Evolutionary conservation across 2,113 vertebrate genomes (phyloP).

Genomic region (Sander vitreus): DNA sequence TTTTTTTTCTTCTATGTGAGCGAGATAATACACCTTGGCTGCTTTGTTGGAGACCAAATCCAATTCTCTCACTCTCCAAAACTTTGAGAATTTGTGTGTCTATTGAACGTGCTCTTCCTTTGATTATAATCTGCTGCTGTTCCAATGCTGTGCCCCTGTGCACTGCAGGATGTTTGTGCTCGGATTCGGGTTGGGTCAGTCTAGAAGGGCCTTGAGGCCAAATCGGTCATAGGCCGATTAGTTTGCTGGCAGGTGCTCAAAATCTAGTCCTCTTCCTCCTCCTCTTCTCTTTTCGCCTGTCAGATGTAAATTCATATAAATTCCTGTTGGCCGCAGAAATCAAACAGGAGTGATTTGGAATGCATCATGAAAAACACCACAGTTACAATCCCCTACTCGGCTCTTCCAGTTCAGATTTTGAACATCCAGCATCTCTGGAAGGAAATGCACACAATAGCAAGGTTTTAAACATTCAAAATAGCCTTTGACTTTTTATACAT

Average conservation of each 20-base stretch:
- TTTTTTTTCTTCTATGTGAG: constrained; percentile 4
- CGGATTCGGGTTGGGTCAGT: constrained; percentile 22
- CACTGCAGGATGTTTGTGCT: constrained; percentile 40
- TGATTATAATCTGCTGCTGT: constrained; percentile 17
- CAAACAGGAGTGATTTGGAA: constrained; percentile 19
- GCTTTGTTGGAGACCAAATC: constrained; percentile 12
- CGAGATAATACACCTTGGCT: constrained; percentile 1
- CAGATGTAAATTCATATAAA: constrained; percentile 44
- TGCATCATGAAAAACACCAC: background rate
- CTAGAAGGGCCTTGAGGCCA: constrained; percentile 43
- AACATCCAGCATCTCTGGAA: background rate
- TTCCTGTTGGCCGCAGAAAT: background rate
- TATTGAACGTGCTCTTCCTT: background rate
- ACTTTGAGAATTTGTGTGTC: background rate
- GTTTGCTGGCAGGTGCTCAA: constrained; percentile 55
- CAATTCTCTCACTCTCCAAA: background rate
- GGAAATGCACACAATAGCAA: background rate
- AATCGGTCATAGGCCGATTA: constrained; percentile 56
- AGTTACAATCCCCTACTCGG: background rate
- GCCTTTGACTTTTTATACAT: background rate
- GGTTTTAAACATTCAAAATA: background rate
- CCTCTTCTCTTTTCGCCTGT: background rate
- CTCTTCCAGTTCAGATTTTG: background rate
- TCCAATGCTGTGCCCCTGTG: background rate
- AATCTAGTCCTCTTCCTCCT: constrained; percentile 20